Evolutionary conservation across 2,113 vertebrate genomes (phyloP).

Genomic region (Eubucco bourcierii): DNA sequence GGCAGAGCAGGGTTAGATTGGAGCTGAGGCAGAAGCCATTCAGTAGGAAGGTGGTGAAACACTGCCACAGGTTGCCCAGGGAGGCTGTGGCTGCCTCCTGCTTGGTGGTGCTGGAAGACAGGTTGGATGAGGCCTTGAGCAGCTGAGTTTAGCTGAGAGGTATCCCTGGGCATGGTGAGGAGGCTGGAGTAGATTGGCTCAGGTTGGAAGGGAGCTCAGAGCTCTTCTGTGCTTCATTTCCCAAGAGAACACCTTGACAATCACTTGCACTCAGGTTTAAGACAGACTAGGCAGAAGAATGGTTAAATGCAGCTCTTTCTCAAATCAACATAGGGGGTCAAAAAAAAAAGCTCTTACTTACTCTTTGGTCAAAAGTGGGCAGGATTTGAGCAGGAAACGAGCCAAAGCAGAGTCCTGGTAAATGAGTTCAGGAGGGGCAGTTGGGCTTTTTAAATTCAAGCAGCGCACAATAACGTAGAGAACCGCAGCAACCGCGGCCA

Average conservation of each 20-base stretch:
- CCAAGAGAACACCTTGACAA: neutral
- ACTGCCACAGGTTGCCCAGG: no score
- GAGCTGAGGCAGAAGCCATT: no score
- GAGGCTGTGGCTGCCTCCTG: no score
- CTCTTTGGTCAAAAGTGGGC: constrained; percentile 97
- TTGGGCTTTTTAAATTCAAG: constrained; percentile 96
- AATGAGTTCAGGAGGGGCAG: constrained; percentile 89
- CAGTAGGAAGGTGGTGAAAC: no score
- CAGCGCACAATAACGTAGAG: constrained; percentile 94
- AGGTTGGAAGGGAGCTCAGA: no score
- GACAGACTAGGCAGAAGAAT: neutral
- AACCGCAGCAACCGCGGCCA: constrained; percentile 92
- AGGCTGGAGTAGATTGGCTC: no score
- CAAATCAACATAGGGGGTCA: neutral
- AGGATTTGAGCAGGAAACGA: constrained; percentile 93
- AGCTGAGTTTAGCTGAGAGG: no score
- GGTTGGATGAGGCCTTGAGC: no score
- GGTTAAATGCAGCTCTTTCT: neutral
- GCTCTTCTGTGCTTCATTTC: neutral
- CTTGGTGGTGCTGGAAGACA: no score
- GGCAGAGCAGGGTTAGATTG: no score
- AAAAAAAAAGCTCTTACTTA: constrained; percentile 74
- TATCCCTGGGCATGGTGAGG: no score
- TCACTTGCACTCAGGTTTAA: neutral
- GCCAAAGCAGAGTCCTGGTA: constrained; percentile 92